phyloP scores from a whole-genome alignment of 2,113 vertebrate genomes.

The Toxotes jaculatrix region DNA sequence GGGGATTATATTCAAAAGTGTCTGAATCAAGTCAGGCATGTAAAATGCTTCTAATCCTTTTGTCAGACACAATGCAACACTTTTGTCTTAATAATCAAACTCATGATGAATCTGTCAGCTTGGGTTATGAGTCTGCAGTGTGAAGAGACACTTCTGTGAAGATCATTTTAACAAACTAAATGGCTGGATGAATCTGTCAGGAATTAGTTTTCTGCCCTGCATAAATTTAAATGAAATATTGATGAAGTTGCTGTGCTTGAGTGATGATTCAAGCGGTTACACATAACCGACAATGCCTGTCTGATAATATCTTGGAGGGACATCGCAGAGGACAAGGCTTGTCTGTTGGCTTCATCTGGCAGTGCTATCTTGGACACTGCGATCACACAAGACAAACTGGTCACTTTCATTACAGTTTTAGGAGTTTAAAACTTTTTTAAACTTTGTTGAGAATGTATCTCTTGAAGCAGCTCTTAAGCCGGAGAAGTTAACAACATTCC shows the following conservation, averaged over 20 bases:
- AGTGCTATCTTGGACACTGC: not conserved
- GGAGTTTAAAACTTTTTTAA: too few relatives aligned
- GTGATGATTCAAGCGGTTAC: conserved; percentile 27
- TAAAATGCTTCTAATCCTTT: conserved; percentile 71
- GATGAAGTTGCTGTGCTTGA: conserved; percentile 10
- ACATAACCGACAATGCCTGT: not conserved
- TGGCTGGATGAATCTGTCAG: conserved; percentile 30
- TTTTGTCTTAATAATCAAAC: conserved; percentile 59
- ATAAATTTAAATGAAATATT: conserved; percentile 28
- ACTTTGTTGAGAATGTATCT: too few relatives aligned
- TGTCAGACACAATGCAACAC: conserved; percentile 66
- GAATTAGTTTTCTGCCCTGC: conserved; percentile 10
- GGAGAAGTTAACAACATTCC: too few relatives aligned
- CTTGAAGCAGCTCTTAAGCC: too few relatives aligned
- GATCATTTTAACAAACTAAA: conserved; percentile 43
- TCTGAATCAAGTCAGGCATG: conserved; percentile 67
- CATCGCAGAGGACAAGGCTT: not conserved
- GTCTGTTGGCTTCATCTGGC: not conserved
- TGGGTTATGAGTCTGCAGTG: conserved; percentile 19
- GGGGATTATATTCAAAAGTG: conserved; percentile 66
- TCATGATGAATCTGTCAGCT: conserved; percentile 54
- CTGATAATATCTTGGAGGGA: not conserved
- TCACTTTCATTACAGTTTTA: not conserved
- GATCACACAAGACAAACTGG: not conserved
- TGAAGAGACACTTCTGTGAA: conserved; percentile 41